Evolutionary conservation across 2,113 vertebrate genomes (phyloP), one percentile per base, ranked within the genome.

Genomic region (Diphyllodes magnificus): DNA sequence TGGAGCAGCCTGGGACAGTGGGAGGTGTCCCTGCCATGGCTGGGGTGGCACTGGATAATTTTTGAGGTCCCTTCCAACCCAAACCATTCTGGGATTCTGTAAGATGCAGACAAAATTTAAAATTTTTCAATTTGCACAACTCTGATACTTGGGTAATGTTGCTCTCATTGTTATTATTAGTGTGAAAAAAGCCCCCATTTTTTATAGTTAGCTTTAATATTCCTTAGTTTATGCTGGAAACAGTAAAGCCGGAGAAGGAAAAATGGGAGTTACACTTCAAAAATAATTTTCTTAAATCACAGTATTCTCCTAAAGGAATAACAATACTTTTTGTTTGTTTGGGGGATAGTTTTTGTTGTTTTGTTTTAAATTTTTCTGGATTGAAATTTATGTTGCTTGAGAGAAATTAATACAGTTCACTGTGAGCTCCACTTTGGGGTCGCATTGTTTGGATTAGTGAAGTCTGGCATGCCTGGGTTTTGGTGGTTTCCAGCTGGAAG

Each of bases 11-110:
- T 79, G 84, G 86, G 2, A 15, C 33, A 31, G 31, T 44, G 76
- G 44, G 0, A 88, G 50, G 35, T 19, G 86, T 42, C 76, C 35
- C 57, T 87, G 66, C 57, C 75, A 10, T 15, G 42, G 11, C n/a
- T 14, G 57, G 64, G 40, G 1, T 47, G 75, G 25, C 0, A 17
- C 2, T 31, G 31, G 27, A 0, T 50, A 0, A 2, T 0, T 1
- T 59, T n/a, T 33, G 1, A 33, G 10, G 2, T 65, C 8, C 5
- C 7, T 66, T 7, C 51, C 33, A 17, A n/a, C 23, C 45, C 33
- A 51, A 45, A 24, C 44, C 51, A 45, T 24, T 28, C 22, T 4
- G 0, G 6, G 33, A 39, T 51, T 59, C 25, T 33, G 0, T 11
- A 21, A 45, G 37, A 76, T 28, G 7, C n/a, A 53, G 49, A 66